phyloP scores from a whole-genome alignment of 2,888 invertebrate genomes.

The Sabellastarte sp. region DNA sequence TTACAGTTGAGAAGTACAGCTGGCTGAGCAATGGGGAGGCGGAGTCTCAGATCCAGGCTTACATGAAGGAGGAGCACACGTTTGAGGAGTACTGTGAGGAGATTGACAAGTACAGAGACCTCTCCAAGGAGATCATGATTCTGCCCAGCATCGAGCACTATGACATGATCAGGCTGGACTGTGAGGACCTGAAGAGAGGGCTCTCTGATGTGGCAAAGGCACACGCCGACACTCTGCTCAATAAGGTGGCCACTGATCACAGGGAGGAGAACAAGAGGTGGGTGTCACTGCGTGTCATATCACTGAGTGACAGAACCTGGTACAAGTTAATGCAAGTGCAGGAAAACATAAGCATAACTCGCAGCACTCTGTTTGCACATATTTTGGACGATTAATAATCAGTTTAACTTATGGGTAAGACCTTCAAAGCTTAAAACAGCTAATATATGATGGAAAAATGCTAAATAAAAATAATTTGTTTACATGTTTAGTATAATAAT shows the following conservation, averaged over 20 bases:
- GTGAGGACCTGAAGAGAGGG: constrained; percentile 59
- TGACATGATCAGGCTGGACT: constrained; percentile 58
- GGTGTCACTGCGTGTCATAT: too few species aligned
- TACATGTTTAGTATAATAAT: too few species aligned
- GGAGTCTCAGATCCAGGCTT: constrained; percentile 49
- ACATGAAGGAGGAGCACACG: constrained; percentile 53
- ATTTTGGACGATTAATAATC: too few species aligned
- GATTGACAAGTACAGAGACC: constrained; percentile 52
- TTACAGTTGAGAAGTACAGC: constrained; percentile 53
- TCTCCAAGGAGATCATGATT: constrained; percentile 54
- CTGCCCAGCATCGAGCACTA: constrained; percentile 57
- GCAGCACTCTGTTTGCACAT: too few species aligned
- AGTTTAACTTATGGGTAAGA: too few species aligned
- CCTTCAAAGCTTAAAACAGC: too few species aligned
- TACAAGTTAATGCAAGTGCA: too few species aligned
- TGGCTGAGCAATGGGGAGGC: constrained; percentile 58
- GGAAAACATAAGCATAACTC: too few species aligned
- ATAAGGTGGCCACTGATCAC: constrained; percentile 55
- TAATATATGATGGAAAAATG: too few species aligned
- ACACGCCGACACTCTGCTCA: constrained; percentile 52
- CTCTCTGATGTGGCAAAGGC: constrained; percentile 53
- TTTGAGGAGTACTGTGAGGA: constrained; percentile 59
- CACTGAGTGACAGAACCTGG: too few species aligned
- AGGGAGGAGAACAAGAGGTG: constrained; percentile 52
- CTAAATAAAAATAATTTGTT: too few species aligned